These are phyloP conservation scores for Rutpela maculata DNA, from an alignment of 2,888 invertebrate species.

Conservation along the genomic window DNA sequence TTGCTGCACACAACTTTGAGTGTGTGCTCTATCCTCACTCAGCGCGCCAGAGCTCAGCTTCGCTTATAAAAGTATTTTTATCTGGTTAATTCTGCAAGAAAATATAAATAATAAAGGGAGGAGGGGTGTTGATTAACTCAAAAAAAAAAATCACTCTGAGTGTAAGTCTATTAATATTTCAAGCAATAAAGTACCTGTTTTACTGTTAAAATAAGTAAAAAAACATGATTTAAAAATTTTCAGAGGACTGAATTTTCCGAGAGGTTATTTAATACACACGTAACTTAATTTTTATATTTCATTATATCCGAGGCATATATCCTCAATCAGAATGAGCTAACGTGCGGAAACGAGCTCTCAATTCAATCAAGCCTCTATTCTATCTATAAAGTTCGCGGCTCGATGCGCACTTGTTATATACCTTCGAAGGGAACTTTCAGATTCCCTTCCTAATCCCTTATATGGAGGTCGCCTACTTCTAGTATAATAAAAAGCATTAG, in stretches of 20 bases:
- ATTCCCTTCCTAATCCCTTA: constrained; percentile 44
- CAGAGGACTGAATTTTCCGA: background rate
- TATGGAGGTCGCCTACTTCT: background rate
- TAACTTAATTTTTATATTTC: constrained; percentile 35
- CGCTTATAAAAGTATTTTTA: no score
- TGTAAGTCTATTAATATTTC: no score
- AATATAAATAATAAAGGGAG: no score
- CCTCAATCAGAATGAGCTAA: constrained; percentile 68
- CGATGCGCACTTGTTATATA: constrained; percentile 66
- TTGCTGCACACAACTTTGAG: no score
- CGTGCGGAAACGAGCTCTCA: constrained; percentile 70
- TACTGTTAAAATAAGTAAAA: no score
- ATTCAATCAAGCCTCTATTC: constrained; percentile 69
- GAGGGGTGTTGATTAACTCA: no score
- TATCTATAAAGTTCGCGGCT: constrained; percentile 60
- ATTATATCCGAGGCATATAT: constrained; percentile 59
- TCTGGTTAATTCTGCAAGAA: no score
- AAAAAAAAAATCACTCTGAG: no score
- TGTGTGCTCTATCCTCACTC: no score
- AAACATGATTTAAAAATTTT: no score
- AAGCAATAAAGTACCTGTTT: no score
- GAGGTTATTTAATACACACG: constrained; percentile 27
- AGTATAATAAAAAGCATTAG: background rate
- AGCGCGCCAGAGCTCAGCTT: no score
- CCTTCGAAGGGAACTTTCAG: constrained; percentile 40